Evolutionary conservation across 2,113 vertebrate genomes (phyloP).

Genomic region (Cyanoderma ruficeps): DNA sequence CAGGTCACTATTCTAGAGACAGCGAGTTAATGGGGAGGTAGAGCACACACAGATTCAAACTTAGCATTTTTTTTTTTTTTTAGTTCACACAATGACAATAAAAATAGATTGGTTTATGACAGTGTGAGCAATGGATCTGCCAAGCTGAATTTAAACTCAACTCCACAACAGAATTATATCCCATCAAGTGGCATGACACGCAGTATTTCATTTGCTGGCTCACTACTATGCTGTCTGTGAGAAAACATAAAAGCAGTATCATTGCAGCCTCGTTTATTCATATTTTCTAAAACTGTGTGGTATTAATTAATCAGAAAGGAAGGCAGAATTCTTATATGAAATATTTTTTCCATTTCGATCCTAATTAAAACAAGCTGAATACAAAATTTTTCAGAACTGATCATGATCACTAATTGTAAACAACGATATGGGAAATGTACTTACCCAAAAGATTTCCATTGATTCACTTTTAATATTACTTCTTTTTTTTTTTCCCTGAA

Average conservation of each 20-base stretch:
- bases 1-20: conserved; percentile 30
- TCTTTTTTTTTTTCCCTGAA: not conserved
- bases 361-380: conserved; percentile 60
- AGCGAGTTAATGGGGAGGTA: conserved; percentile 14
- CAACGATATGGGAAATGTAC: not conserved
- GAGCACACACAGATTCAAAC: conserved; percentile 38
- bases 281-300: conserved; percentile 8
- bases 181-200: conserved; percentile 36
- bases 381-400: not conserved
- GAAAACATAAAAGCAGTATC: conserved; percentile 58
- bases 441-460: not conserved
- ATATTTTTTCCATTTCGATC: conserved; percentile 19
- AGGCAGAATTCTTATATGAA: conserved; percentile 41
- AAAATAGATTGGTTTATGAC: conserved; percentile 36
- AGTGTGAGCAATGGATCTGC: conserved; percentile 17
- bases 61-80: conserved; percentile 31
- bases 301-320: conserved; percentile 55
- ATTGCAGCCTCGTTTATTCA: conserved; percentile 36
- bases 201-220: conserved; percentile 60
- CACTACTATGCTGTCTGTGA: conserved; percentile 43
- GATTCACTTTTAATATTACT: not conserved
- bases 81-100: conserved; percentile 20
- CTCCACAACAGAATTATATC: conserved; percentile 32
- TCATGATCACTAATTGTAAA: not conserved
- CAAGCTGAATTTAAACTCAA: conserved; percentile 31